Evolutionary conservation across 2,113 vertebrate genomes (phyloP).

Genomic region (Cheilinus undulatus): DNA sequence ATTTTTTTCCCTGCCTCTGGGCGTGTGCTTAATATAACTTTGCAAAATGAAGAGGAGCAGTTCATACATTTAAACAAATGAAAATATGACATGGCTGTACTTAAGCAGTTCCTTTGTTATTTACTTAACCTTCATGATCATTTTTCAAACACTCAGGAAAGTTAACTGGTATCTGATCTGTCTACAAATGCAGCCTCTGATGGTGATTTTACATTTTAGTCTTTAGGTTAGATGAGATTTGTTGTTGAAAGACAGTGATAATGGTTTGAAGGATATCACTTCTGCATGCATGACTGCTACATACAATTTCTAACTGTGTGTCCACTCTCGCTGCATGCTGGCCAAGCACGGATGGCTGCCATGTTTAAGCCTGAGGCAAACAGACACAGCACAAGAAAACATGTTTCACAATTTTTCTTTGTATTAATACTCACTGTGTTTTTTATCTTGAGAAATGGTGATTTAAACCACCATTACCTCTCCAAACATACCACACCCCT

Average conservation of each 20-base stretch:
- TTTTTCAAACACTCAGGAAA: not conserved
- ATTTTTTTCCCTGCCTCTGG: conserved; percentile 45
- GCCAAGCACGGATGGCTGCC: conserved; percentile 48
- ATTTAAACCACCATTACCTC: not conserved
- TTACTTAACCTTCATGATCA: too few relatives aligned
- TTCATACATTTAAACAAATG: conserved; percentile 1
- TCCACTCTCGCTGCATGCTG: conserved; percentile 39
- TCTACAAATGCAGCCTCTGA: not conserved
- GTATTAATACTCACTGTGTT: not conserved
- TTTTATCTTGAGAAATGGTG: not conserved
- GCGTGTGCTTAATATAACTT: conserved; percentile 23
- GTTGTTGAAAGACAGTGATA: not conserved
- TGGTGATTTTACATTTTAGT: not conserved
- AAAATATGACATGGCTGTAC: not conserved
- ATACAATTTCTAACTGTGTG: conserved; percentile 24
- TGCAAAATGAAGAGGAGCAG: not conserved
- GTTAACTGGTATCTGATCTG: not conserved
- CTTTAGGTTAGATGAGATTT: not conserved
- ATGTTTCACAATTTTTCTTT: not conserved
- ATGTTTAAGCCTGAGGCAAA: conserved; percentile 38
- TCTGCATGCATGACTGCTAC: conserved; percentile 1
- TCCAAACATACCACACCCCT: too few relatives aligned
- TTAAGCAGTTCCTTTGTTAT: not conserved
- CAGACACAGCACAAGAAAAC: conserved; percentile 8
- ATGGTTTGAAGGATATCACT: not conserved